Evolutionary conservation across 1,140 invertebrate species (phyloP).

Genomic region (Pogonognathellus flavescens): DNA sequence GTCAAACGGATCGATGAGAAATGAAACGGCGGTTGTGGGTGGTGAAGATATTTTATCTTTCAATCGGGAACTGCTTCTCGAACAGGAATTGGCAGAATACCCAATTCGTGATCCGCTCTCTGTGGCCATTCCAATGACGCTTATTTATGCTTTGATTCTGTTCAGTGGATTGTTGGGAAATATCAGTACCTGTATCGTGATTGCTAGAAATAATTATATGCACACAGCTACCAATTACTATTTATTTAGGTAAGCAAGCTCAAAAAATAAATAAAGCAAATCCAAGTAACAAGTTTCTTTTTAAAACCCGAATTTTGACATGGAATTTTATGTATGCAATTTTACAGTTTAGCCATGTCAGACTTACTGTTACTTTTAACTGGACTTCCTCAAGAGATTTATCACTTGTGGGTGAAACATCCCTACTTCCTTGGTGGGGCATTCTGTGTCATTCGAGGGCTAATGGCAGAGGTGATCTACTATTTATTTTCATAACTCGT

Average conservation of each 20-base stretch:
- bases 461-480: constrained; percentile 69
- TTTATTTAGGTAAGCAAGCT: constrained; percentile 73
- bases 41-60: not conserved
- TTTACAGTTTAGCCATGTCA: constrained; percentile 85
- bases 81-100: constrained; percentile 15
- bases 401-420: constrained; percentile 82
- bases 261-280: no score
- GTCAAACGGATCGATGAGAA: not conserved
- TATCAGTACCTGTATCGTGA: constrained; percentile 75
- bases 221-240: constrained; percentile 77
- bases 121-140: constrained; percentile 71
- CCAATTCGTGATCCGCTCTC: constrained; percentile 63
- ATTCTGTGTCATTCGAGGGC: constrained; percentile 81
- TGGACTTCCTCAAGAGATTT: constrained; percentile 84
- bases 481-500: not conserved
- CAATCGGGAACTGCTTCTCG: constrained; percentile 11
- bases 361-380: constrained; percentile 89
- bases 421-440: constrained; percentile 82
- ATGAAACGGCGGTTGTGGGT: not conserved
- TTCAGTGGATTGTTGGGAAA: constrained; percentile 75
- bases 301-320: no score
- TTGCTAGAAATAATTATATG: constrained; percentile 74
- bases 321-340: not conserved
- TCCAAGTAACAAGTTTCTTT: no score
- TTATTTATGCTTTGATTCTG: constrained; percentile 73